phyloP scores from a whole-genome alignment of 2,888 invertebrate species.

The Vanessa cardui region DNA sequence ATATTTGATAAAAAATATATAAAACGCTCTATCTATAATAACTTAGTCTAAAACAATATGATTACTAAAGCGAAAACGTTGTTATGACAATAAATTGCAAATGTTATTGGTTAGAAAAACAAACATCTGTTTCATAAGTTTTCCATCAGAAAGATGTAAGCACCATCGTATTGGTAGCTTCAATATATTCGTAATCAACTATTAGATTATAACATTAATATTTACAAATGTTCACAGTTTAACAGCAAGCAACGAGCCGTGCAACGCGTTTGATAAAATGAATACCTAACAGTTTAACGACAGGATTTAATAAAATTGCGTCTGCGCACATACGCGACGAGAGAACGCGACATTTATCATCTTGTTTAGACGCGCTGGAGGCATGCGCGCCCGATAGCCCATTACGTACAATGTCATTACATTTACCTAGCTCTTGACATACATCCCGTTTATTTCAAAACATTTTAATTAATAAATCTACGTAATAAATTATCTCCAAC shows the following conservation, averaged over 20 bases:
- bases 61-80: too few relatives aligned
- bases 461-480: not conserved
- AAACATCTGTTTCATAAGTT: too few relatives aligned
- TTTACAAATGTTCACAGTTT: conserved; percentile 5
- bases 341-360: conserved; percentile 30
- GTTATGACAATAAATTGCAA: too few relatives aligned
- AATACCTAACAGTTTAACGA: conserved; percentile 27
- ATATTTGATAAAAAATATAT: too few relatives aligned
- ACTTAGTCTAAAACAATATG: too few relatives aligned
- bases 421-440: conserved; percentile 32
- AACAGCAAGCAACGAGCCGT: not conserved
- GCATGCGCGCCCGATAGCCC: conserved; percentile 16
- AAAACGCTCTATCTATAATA: too few relatives aligned
- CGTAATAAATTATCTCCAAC: not conserved
- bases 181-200: not conserved
- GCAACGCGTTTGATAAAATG: conserved; percentile 14
- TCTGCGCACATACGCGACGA: conserved; percentile 2
- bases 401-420: conserved; percentile 31
- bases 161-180: too few relatives aligned
- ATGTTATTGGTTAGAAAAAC: too few relatives aligned
- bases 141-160: too few relatives aligned
- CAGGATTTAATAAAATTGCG: conserved; percentile 27
- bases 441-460: conserved; percentile 11
- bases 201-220: not conserved
- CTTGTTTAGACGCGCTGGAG: conserved; percentile 28